Evolutionary conservation across 2,888 invertebrate genomes (phyloP), one percentile per base, ranked within the genome.

Genomic region (Pecten maximus): DNA sequence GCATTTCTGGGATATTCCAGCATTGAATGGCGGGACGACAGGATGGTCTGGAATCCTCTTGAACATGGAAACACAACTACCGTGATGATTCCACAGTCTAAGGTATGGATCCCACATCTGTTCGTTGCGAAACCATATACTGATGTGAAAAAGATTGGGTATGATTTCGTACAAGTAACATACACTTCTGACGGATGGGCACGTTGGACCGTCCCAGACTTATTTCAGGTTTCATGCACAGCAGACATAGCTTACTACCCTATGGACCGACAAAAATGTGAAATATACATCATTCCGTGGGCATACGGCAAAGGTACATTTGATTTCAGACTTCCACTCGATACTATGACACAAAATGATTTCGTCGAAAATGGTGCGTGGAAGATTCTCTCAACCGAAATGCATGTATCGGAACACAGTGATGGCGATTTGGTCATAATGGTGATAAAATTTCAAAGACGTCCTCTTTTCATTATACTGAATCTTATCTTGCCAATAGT

Each of bases 401-500:
- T 74, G 35, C 8, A 0, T 0, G 35, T 74, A 35, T 0, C 19
- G 12, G 23, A 74, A 10, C 35, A 74, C 28, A 35, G 4, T 0
- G 74, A 28, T 6, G 74, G 74, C 10, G 35, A 74, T 35, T 1
- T 74, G 6, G 74, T 74, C 8, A 2, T 74, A 12, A 74, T 74
- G 74, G 74, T 35, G 35, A 74, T 74, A 6, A 74, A 74, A 74
- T 74, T 74, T 35, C 74, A 74, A 74, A 74, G 74, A 74, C 74
- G 74, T 74, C 74, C 74, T 28, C 74, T 74, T 35, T 74, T 74
- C 35, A 23, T 28, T 8, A 28, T 74, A 35, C 35, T 74, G 74
- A 74, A 74, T 35, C 74, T 74, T 35, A 10, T 74, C 10, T 16
- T 74, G 28, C 74, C 74, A 35, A 74, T 74, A 74, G 12, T 74